Conservation (phyloP, 2,113 vertebrate genomes). For the Tor tambroides region DNA sequence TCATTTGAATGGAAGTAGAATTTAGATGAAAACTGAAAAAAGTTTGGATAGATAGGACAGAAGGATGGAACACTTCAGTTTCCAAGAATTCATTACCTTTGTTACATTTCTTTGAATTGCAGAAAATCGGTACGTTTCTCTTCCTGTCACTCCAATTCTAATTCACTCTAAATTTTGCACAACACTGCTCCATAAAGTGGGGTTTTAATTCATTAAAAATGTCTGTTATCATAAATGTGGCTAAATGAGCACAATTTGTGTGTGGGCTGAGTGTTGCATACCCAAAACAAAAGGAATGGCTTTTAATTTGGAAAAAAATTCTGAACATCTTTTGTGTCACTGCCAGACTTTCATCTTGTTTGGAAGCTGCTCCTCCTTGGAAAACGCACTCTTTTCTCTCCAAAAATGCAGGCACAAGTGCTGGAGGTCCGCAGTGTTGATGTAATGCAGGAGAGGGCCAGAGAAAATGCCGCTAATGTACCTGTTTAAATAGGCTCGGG, state of each 20-base stretch:
- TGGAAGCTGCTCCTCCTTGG: slow-evolving; percentile 63
- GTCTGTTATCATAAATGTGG: slow-evolving; percentile 65
- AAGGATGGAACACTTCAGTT: no score
- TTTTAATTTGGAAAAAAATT: slow-evolving; percentile 57
- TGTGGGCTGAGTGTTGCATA: slow-evolving; percentile 57
- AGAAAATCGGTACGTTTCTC: no score
- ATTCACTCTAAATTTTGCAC: not conserved
- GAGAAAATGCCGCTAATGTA: slow-evolving; percentile 39
- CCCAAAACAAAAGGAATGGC: slow-evolving; percentile 60
- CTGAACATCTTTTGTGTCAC: slow-evolving; percentile 60
- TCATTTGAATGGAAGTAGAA: no score
- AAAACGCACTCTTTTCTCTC: slow-evolving; percentile 65
- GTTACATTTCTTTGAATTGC: no score
- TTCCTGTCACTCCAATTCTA: not conserved
- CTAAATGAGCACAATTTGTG: slow-evolving; percentile 59
- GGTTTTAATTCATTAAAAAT: slow-evolving; percentile 53
- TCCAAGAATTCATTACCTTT: no score
- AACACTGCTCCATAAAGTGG: not conserved
- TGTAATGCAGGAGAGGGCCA: slow-evolving; percentile 63
- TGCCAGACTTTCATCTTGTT: slow-evolving; percentile 65
- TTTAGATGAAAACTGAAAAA: no score
- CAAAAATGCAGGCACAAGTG: slow-evolving; percentile 61
- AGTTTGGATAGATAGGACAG: no score
- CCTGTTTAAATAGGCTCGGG: slow-evolving; percentile 34
- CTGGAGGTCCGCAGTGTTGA: slow-evolving; percentile 62